Conservation (phyloP, 1,140 invertebrate species). For the Ooceraea biroi region DNA sequence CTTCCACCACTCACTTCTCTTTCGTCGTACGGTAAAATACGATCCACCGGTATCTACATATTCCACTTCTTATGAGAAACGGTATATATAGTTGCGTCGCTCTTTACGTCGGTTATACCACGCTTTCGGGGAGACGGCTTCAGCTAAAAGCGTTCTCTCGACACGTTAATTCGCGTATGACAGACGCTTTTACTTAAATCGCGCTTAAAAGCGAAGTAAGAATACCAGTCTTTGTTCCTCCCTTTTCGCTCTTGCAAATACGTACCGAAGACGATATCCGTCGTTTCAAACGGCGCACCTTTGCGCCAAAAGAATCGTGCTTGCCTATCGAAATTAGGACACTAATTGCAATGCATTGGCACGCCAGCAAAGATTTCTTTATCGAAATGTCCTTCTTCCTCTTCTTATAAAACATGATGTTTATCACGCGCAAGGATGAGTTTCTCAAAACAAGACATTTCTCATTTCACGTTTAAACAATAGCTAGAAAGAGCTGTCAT, state of each 20-base stretch:
- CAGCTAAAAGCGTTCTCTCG: constrained; percentile 53
- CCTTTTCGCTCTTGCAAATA: constrained; percentile 5
- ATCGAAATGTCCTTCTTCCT: not conserved
- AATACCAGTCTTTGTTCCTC: constrained; percentile 51
- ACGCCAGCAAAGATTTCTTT: not conserved
- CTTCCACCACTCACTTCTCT: constrained; percentile 13
- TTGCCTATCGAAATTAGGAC: constrained; percentile 8
- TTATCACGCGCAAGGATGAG: not conserved
- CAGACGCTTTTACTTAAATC: constrained; percentile 61
- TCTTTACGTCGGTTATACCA: constrained; percentile 51
- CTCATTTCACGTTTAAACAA: not conserved
- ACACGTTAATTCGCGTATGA: constrained; percentile 59
- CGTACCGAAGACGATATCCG: constrained; percentile 4
- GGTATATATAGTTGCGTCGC: constrained; percentile 51
- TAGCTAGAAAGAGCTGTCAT: not conserved
- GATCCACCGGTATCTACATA: constrained; percentile 60
- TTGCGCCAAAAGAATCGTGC: not conserved
- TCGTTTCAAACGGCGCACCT: not conserved
- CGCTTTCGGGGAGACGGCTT: constrained; percentile 45
- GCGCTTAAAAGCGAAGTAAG: constrained; percentile 52
- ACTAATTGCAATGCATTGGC: not conserved
- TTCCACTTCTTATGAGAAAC: constrained; percentile 57
- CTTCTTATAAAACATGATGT: not conserved
- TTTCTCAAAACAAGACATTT: not conserved
- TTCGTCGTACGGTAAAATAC: constrained; percentile 61